A percentile compares a stretch with the other conserved stretches of the same genome.
phyloP scores from a whole-genome alignment of 1,140 invertebrate species.

The Cecropterus lyciades region DNA sequence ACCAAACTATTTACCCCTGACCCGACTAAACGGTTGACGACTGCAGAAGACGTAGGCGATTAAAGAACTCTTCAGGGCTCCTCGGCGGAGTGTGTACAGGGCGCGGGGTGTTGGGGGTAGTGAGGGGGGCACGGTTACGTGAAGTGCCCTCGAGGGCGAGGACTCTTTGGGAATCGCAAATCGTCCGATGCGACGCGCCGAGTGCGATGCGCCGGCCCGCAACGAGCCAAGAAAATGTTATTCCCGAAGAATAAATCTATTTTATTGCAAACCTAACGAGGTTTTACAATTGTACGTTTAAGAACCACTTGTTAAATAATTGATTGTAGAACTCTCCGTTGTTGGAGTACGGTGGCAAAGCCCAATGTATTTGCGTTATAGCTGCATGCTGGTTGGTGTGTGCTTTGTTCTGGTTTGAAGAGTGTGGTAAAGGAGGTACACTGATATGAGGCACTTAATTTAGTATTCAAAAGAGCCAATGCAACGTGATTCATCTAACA shows the following conservation, averaged over 20 bases:
- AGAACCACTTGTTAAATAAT: slow-evolving; percentile 20
- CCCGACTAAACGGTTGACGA: slow-evolving; percentile 30
- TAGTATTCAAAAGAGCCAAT: too few relatives aligned
- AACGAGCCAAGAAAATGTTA: slow-evolving; percentile 24
- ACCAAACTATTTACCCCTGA: slow-evolving; percentile 18
- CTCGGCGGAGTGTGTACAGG: slow-evolving; percentile 24
- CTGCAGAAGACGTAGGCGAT: slow-evolving; percentile 31
- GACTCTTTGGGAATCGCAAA: slow-evolving; percentile 33
- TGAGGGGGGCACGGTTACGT: slow-evolving; percentile 23
- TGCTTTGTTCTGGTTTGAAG: background rate
- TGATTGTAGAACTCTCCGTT: slow-evolving; percentile 4
- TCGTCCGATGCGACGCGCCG: slow-evolving; percentile 24
- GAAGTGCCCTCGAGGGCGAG: slow-evolving; percentile 23
- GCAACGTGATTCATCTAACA: too few relatives aligned
- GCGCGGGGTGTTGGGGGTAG: background rate
- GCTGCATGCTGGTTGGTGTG: too few relatives aligned
- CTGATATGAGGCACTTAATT: too few relatives aligned
- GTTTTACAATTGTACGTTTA: slow-evolving; percentile 1
- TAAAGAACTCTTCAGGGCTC: slow-evolving; percentile 32
- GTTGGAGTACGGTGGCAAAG: background rate
- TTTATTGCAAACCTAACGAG: slow-evolving; percentile 34
- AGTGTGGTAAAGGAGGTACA: too few relatives aligned
- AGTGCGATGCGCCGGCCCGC: slow-evolving; percentile 23
- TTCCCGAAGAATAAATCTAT: slow-evolving; percentile 28
- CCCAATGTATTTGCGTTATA: background rate